A percentile compares a stretch with the other conserved stretches of the same genome.
Conservation (phyloP, 1,140 invertebrate genomes). For the Zaprionus davidi region DNA sequence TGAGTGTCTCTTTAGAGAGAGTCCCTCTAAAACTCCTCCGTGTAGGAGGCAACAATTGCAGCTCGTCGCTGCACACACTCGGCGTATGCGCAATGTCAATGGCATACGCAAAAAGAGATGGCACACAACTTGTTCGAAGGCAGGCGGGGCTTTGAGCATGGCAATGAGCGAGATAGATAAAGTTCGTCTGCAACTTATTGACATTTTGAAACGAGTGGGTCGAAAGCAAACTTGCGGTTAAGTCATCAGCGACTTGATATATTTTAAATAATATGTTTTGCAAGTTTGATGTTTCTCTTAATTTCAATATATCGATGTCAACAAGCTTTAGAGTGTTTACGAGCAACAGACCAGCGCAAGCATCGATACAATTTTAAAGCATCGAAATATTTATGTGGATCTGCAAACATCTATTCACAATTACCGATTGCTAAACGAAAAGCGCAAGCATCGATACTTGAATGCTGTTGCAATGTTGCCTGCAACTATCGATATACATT, state of each 20-base stretch:
- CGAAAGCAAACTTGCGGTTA: conserved; percentile 22
- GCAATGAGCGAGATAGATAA: conserved; percentile 52
- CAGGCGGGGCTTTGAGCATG: conserved; percentile 25
- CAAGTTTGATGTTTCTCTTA: background rate
- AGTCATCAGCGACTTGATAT: background rate
- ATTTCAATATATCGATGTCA: background rate
- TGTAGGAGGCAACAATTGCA: conserved; percentile 52
- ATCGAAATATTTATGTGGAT: background rate
- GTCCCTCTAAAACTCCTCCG: background rate
- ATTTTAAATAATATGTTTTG: background rate
- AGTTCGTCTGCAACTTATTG: conserved; percentile 77
- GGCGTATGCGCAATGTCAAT: conserved; percentile 74
- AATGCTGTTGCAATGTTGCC: background rate
- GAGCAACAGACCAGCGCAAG: background rate
- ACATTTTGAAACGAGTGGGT: conserved; percentile 60
- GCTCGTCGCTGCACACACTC: conserved; percentile 47
- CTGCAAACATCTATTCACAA: background rate
- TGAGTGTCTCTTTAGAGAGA: conserved; percentile 3
- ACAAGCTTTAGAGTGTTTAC: background rate
- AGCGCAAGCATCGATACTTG: background rate
- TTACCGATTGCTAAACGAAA: background rate
- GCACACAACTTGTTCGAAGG: background rate
- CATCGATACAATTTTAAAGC: background rate
- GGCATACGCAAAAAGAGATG: conserved; percentile 7
- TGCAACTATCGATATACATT: background rate